A percentile compares a stretch with the other conserved stretches of the same genome.
These are phyloP conservation scores for Cheilinus undulatus DNA, from an alignment of 2,113 vertebrate genomes.

Conservation along the genomic window DNA sequence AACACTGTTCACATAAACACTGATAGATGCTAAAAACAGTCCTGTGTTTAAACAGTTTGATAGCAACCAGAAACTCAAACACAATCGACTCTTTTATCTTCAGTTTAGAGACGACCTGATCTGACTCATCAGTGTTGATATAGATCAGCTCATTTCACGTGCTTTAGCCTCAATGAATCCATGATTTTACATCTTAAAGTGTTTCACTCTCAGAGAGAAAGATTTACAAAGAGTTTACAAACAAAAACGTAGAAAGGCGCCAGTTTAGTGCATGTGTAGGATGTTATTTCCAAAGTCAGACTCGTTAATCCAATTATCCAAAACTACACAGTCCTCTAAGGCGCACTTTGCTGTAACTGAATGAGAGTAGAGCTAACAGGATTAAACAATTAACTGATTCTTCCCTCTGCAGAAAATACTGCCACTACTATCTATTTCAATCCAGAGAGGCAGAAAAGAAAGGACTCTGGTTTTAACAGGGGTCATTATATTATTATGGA, in stretches of 20 bases:
- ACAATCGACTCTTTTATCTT: neutral
- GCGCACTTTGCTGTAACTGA: neutral
- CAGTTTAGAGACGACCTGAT: neutral
- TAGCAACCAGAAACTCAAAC: too few species aligned
- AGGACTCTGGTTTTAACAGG: too few species aligned
- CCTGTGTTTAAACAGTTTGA: too few species aligned
- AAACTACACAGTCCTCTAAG: conserved; percentile 1
- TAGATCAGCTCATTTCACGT: too few species aligned
- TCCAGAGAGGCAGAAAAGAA: neutral
- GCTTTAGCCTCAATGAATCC: too few species aligned
- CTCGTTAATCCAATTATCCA: neutral
- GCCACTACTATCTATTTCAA: neutral
- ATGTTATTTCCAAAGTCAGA: neutral
- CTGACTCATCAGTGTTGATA: neutral
- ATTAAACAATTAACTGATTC: conserved; percentile 1
- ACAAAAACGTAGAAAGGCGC: neutral
- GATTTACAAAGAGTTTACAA: too few species aligned
- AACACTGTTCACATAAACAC: too few species aligned
- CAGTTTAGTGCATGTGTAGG: neutral
- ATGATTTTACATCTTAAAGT: too few species aligned
- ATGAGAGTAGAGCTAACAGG: neutral
- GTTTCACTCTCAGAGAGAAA: too few species aligned
- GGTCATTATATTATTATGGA: too few species aligned
- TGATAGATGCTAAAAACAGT: too few species aligned
- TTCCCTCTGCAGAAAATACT: neutral